phyloP scores from a whole-genome alignment of 2,113 vertebrate species.

The Xyrauchen texanus region DNA sequence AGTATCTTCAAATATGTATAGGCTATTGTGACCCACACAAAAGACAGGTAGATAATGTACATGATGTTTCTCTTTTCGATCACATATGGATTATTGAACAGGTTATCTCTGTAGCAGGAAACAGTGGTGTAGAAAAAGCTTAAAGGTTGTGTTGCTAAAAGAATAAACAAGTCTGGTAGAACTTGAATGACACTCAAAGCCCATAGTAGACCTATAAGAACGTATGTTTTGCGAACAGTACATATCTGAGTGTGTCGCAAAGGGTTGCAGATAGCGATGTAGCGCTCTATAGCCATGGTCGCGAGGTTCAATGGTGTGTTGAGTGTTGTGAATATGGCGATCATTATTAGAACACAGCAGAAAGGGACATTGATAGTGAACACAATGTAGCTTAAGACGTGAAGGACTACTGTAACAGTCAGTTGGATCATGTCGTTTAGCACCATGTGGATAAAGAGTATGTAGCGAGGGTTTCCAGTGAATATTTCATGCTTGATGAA shows the following conservation, averaged over 20 bases:
- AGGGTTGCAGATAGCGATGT: slow-evolving; percentile 67
- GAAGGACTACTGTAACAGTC: slow-evolving; percentile 4
- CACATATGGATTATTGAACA: slow-evolving; percentile 56
- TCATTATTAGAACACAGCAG: slow-evolving; percentile 61
- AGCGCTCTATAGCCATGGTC: slow-evolving; percentile 66
- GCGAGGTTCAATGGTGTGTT: slow-evolving; percentile 67
- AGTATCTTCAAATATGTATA: slow-evolving; percentile 65
- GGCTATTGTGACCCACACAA: slow-evolving; percentile 61
- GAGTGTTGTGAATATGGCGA: slow-evolving; percentile 49
- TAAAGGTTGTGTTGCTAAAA: slow-evolving; percentile 57
- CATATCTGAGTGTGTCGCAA: slow-evolving; percentile 65
- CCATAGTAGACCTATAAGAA: slow-evolving; percentile 66
- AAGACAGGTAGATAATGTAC: slow-evolving; percentile 48
- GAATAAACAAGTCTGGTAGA: slow-evolving; percentile 62
- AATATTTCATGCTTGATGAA: slow-evolving; percentile 67
- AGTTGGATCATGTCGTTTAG: slow-evolving; percentile 54
- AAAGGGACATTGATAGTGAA: slow-evolving; percentile 51
- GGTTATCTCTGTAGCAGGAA: slow-evolving; percentile 38
- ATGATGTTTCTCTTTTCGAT: slow-evolving; percentile 52
- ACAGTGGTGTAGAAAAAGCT: slow-evolving; percentile 55
- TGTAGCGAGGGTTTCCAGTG: slow-evolving; percentile 61
- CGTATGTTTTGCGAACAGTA: slow-evolving; percentile 58
- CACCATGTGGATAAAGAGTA: slow-evolving; percentile 61
- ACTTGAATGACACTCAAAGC: slow-evolving; percentile 1
- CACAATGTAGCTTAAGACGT: slow-evolving; percentile 34